Percentiles rank a stretch among this genome's conserved stretches.
These are phyloP conservation scores for Diplogasteroides magnus DNA, from an alignment of 1,140 invertebrate genomes.

Conservation along the genomic window DNA sequence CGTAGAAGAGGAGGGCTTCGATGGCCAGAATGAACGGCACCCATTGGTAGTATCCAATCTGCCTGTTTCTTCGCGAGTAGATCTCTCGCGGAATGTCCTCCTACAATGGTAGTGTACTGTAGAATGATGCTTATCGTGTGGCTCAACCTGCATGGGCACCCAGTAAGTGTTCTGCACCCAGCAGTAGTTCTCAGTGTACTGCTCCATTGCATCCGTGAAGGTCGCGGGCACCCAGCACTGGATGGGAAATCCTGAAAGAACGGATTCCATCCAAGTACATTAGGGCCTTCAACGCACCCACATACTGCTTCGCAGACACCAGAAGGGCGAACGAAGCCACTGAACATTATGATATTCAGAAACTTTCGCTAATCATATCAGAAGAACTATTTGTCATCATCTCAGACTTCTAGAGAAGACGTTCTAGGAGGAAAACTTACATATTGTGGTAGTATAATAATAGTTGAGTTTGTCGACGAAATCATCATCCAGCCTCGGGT, in stretches of 20 bases:
- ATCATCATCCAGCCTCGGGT: constrained; percentile 54
- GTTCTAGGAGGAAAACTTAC: constrained; percentile 31
- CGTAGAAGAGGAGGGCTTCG: constrained; percentile 62
- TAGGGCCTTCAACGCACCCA: constrained; percentile 33
- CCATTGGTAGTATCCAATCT: constrained; percentile 60
- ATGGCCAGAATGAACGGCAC: constrained; percentile 58
- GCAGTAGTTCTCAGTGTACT: constrained; percentile 54
- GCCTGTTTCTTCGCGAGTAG: constrained; percentile 50
- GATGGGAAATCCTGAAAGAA: constrained; percentile 48
- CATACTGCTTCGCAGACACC: constrained; percentile 55
- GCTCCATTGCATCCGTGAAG: constrained; percentile 56
- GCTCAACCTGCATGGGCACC: constrained; percentile 54
- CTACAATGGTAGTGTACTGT: constrained; percentile 5
- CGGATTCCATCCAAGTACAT: neutral
- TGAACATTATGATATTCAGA: constrained; percentile 25
- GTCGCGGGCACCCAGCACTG: constrained; percentile 56
- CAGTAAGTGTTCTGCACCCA: constrained; percentile 56
- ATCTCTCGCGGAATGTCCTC: constrained; percentile 55
- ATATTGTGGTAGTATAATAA: constrained; percentile 55
- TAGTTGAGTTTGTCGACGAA: constrained; percentile 56
- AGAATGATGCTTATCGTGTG: neutral
- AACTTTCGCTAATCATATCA: no score
- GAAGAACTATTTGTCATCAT: no score
- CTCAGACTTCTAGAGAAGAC: no score
- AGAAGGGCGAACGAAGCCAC: constrained; percentile 54